A percentile compares a stretch with the other conserved stretches of the same genome.
Conservation (phyloP, 2,113 vertebrate genomes). For the Narcine bancroftii region DNA sequence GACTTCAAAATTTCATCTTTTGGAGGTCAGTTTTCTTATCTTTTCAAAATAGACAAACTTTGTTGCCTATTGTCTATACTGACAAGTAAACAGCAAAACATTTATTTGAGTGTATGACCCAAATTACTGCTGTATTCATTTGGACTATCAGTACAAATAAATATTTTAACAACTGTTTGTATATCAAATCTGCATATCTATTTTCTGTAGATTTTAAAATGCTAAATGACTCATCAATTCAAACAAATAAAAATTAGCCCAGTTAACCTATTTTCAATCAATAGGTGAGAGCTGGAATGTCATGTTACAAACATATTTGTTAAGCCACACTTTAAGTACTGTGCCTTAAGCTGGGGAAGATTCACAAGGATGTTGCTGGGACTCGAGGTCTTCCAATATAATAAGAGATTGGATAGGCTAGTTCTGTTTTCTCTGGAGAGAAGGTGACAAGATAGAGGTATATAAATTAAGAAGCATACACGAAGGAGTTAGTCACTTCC, state of each 20-base stretch:
- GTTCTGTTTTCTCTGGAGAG: too few species aligned
- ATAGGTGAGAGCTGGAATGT: too few species aligned
- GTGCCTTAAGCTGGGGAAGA: too few species aligned
- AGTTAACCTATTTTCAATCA: background rate
- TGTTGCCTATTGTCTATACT: too few species aligned
- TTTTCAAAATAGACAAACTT: conserved; percentile 12
- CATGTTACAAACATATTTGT: too few species aligned
- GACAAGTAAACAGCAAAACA: background rate
- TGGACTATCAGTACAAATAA: background rate
- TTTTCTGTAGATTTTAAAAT: background rate
- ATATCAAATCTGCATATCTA: background rate
- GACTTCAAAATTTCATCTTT: background rate
- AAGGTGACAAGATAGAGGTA: too few species aligned
- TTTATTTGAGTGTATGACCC: background rate
- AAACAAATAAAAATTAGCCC: background rate
- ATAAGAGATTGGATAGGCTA: too few species aligned
- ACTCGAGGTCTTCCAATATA: too few species aligned
- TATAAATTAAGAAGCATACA: too few species aligned
- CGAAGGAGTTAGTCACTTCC: too few species aligned
- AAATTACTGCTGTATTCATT: background rate
- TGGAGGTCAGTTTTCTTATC: background rate
- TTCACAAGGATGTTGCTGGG: too few species aligned
- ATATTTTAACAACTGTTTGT: conserved; percentile 3
- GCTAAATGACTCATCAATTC: background rate
- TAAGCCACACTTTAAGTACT: too few species aligned